Evolutionary conservation across 2,888 invertebrate genomes (phyloP).

Genomic region (Mystacides longicornis): DNA sequence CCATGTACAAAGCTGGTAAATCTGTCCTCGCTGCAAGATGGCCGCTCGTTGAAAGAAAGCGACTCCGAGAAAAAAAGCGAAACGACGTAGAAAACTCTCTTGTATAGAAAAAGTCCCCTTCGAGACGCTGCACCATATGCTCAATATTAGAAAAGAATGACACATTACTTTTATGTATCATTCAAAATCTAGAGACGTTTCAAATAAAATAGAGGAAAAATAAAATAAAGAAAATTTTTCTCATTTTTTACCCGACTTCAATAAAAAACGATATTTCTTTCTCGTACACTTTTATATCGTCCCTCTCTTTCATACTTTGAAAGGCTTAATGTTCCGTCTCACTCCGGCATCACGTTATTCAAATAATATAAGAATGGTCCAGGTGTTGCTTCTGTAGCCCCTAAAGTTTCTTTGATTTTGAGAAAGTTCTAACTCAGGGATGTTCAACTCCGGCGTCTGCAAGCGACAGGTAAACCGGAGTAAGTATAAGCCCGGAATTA

Average conservation of each 20-base stretch:
- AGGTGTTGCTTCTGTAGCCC: conserved; percentile 2
- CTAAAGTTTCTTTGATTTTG: background rate
- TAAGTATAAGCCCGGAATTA: too few species aligned
- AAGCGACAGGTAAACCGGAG: too few species aligned
- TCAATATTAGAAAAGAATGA: conserved; percentile 1
- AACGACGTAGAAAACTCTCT: too few species aligned
- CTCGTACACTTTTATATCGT: background rate
- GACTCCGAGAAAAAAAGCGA: too few species aligned
- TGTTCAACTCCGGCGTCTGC: too few species aligned
- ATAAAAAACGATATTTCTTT: background rate
- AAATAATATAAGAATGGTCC: background rate
- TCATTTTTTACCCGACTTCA: background rate
- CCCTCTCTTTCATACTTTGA: background rate
- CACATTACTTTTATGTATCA: background rate
- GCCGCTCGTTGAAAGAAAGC: too few species aligned
- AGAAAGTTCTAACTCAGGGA: background rate
- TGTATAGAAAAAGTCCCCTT: background rate
- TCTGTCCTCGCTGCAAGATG: too few species aligned
- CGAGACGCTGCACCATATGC: background rate
- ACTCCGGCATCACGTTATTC: background rate
- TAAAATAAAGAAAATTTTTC: background rate
- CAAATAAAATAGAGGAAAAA: background rate
- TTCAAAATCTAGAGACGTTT: background rate
- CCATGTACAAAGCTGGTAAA: too few species aligned
- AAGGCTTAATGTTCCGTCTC: background rate